Percentiles rank a stretch among this genome's conserved stretches.
Evolutionary conservation across 2,113 vertebrate species (phyloP).

Genomic region (Vidua chalybeata): DNA sequence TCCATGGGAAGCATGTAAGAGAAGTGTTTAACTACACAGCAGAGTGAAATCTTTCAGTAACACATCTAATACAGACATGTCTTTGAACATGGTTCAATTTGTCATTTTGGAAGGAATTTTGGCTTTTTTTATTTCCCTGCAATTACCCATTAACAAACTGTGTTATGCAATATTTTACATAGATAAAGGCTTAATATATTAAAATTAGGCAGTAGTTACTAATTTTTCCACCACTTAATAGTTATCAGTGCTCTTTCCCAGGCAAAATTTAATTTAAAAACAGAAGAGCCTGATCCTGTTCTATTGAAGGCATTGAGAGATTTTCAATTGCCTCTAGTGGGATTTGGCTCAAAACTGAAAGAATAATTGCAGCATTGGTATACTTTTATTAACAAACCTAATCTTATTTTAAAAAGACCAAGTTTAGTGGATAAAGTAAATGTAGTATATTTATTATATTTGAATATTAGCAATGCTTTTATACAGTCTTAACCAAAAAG

Average conservation of each 20-base stretch:
- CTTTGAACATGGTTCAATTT: neutral
- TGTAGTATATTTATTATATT: neutral
- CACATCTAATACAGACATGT: neutral
- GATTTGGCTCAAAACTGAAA: neutral
- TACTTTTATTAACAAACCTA: neutral
- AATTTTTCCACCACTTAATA: neutral
- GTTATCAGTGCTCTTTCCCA: neutral
- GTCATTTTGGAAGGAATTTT: neutral
- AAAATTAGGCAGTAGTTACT: neutral
- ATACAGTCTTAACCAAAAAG: neutral
- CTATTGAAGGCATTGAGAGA: neutral
- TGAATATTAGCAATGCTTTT: neutral
- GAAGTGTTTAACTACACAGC: neutral
- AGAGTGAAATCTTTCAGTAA: constrained; percentile 25
- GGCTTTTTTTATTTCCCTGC: neutral
- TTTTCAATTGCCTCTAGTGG: neutral
- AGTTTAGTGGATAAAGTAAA: neutral
- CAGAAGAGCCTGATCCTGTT: neutral
- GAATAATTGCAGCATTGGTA: neutral
- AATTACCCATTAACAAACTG: neutral
- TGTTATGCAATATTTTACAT: neutral
- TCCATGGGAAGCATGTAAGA: neutral
- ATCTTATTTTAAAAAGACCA: neutral
- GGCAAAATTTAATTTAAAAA: neutral
- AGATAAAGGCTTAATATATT: neutral